Base-by-base conservation (phyloP, 2,113 vertebrate genomes). In the Hemicordylus capensis region DNA sequence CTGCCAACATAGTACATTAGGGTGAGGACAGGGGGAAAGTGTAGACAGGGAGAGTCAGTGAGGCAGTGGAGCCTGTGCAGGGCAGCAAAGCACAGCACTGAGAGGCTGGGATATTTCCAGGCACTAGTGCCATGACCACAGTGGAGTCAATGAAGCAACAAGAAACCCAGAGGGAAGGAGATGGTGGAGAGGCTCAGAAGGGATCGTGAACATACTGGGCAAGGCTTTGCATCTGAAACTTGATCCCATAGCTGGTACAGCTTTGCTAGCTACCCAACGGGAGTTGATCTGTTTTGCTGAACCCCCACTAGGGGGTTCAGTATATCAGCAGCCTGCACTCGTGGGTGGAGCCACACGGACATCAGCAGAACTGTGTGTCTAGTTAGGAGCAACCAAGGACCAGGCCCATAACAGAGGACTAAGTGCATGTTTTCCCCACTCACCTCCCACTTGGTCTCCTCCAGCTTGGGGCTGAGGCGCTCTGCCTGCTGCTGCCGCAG, bases 371-470 rank as follows among this genome's bases (percentile, higher is more conserved):
- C 37, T 28, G 4, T 48, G 42, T 46, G 28, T 58, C 14, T 19
- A 28, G 39, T 31, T 31, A 31, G 44, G 37, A 70, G 26, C 34
- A 69, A 37, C n/a, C 12, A 54, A 24, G 46, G 56, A 19, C 54
- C 48, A 34, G 31, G 28, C 42, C 54, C 51, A 39, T 31, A 39
- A 17, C 6, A n/a, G 44, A 19, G 39, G 64, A 26, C 26, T 64
- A 26, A 51, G 6, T 37, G 17, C 26, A 37, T 61, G n/a, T 31
- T 7, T n/a, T n/a, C n/a, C 19, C 14, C 34, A 66, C 96, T 92
- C 93, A 98, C 99, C 98, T 99, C 97, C 98, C 98, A 99, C 78
- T 98, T 98, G 39, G 97, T 97, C 89, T 99, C 98, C 93, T 99
- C 98, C 79, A 98, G 86, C 63, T 97, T 97, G 0, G 96, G 94